These are phyloP conservation scores for Sus cebifrons DNA, from an alignment of 2,797 vertebrate species.

Conservation along the genomic window DNA sequence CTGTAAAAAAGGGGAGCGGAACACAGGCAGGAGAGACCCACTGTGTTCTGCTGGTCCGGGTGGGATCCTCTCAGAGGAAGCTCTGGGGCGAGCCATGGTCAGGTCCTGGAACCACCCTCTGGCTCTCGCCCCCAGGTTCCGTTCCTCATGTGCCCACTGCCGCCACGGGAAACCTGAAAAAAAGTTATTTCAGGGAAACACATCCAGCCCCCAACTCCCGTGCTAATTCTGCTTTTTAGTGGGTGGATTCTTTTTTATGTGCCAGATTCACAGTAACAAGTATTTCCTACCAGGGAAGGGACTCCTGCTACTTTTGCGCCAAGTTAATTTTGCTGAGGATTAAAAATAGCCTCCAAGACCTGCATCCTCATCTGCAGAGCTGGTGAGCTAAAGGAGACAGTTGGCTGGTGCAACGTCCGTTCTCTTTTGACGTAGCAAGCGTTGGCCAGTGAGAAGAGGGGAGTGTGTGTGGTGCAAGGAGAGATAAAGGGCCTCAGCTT, in stretches of 20 bases:
- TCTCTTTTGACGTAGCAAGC: background rate
- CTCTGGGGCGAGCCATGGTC: background rate
- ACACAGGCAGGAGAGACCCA: rapidly evolving
- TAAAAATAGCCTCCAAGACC: conserved; percentile 62
- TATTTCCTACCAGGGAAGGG: conserved; percentile 59
- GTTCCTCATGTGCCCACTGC: background rate
- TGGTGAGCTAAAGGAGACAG: background rate
- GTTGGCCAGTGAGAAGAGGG: background rate
- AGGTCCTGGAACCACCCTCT: background rate
- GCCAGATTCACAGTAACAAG: conserved; percentile 69
- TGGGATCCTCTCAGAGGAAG: rapidly evolving
- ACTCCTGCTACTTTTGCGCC: conserved; percentile 60
- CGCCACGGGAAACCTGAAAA: conserved; percentile 34
- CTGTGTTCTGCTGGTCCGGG: rapidly evolving
- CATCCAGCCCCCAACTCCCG: background rate
- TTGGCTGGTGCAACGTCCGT: rapidly evolving
- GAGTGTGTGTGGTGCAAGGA: background rate
- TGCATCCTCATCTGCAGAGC: background rate
- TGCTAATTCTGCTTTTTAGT: conserved; percentile 77
- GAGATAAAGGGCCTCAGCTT: background rate
- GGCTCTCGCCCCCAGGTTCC: no score
- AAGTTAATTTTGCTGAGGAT: conserved; percentile 63
- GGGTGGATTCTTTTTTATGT: conserved; percentile 69
- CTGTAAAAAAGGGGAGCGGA: no score
- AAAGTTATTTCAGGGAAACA: conserved; percentile 68